A percentile compares a stretch with the other conserved stretches of the same genome.
These are phyloP conservation scores for Gavia stellata DNA, from an alignment of 2,113 vertebrate species.

Conservation along the genomic window DNA sequence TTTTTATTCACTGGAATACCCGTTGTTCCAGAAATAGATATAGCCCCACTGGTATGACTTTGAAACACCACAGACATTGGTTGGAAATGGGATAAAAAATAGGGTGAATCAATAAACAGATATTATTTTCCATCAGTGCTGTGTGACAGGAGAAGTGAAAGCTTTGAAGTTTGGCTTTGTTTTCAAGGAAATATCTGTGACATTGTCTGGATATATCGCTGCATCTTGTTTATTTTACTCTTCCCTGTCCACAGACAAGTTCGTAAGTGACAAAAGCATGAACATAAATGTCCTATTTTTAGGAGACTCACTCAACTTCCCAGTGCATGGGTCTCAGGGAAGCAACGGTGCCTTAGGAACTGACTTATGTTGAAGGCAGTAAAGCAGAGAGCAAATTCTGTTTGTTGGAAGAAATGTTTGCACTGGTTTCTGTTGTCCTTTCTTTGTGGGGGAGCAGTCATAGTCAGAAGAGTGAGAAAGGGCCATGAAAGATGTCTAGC, in stretches of 20 bases:
- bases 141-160: not conserved
- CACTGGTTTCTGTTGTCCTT: not conserved
- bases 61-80: not conserved
- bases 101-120: conserved; percentile 30
- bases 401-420: not conserved
- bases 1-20: conserved; percentile 20
- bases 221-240: not conserved
- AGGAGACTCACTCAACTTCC: not conserved
- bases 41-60: not conserved
- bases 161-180: conserved; percentile 27
- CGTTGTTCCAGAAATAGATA: conserved; percentile 22
- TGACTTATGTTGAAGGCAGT: not conserved
- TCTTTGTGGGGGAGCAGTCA: not conserved
- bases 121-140: not conserved
- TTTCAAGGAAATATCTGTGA: conserved; percentile 6
- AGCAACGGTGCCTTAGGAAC: not conserved
- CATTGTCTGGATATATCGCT: not conserved
- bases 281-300: not conserved
- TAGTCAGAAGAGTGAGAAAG: not conserved
- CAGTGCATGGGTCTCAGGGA: not conserved
- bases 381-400: not conserved
- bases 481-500: not conserved
- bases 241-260: not conserved
- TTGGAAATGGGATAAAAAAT: conserved; percentile 6
- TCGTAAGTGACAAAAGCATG: not conserved